Base-by-base conservation (phyloP, 37 sponge, comb jelly and placozoan genomes). In the Amphimedon queenslandica region DNA sequence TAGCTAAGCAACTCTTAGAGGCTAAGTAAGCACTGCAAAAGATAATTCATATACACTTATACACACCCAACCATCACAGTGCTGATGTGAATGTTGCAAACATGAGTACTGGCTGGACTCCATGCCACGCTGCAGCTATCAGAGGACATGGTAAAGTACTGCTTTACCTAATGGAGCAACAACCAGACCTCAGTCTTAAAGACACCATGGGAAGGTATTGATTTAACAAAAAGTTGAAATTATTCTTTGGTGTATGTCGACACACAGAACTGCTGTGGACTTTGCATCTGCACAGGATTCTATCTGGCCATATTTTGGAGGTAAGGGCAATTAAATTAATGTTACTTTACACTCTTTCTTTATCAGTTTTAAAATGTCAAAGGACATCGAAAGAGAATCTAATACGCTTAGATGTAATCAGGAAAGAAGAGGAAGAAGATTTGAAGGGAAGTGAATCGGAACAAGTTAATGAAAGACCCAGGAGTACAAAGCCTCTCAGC, bases 101-200 rank as follows among this genome's bases (percentile, higher is more conserved):
- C 61, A 80, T 8, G 0, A 77, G 72, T 30, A 90, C 84, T 37
- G 63, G 73, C 25, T 80, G 80, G 90, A 90, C 90, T 21, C 80
- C 90, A 13, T 80, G 75, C 42, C 90, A 90, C 63, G 79, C 81
- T 75, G 90, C 90, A 29, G 90, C 90, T 42, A 80, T 90, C 70
- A 84, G 84, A 80, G 90, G 90, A 38, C 90, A 84, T 27, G 90
- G 90, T 27, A 84, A 84, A 67, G 84, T 77, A 21, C 57, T 83
- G 40, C 60, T 84, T 24, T 28, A 58, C 40, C 81, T 90, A 3
- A 40, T 80, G 57, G 77, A 90, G 55, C 40, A 64, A 42, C 40
- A 73, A 0, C 86, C 86, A 41, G 66, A 85, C 57, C 63, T 85
- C 23, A 55, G 68, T 0, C n/a, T 72, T 1, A 30, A 72, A 42